A percentile compares a stretch with the other conserved stretches of the same genome.
phyloP scores from a whole-genome alignment of 2,113 vertebrate species.

The Rhynchopsitta pachyrhyncha region DNA sequence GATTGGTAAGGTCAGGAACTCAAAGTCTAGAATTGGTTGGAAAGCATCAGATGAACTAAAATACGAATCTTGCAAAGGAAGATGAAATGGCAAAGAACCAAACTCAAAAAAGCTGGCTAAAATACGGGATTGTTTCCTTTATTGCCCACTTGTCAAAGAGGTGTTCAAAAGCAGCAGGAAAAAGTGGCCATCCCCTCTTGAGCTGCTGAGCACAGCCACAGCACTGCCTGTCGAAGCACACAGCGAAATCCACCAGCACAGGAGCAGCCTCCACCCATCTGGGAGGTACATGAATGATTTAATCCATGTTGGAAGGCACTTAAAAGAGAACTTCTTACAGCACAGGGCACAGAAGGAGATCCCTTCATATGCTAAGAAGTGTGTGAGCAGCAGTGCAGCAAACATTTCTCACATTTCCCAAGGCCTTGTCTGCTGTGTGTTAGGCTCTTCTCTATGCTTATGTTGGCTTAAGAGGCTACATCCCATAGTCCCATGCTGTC shows the following conservation, averaged over 20 bases:
- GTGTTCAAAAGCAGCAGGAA: not conserved
- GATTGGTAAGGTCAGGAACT: not conserved
- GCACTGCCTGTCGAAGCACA: not conserved
- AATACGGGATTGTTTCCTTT: not conserved
- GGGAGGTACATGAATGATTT: not conserved
- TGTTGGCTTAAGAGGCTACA: not conserved
- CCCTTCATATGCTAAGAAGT: fast-evolving
- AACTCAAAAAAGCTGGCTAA: not conserved
- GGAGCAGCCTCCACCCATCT: not conserved
- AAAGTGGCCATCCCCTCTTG: not conserved
- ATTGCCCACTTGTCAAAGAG: not conserved
- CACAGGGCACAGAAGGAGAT: not conserved
- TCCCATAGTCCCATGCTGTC: not conserved
- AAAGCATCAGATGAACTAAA: not conserved
- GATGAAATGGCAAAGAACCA: not conserved
- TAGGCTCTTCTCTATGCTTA: not conserved
- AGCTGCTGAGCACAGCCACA: fast-evolving
- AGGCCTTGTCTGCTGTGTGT: not conserved
- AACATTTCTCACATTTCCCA: not conserved
- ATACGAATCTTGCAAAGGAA: not conserved
- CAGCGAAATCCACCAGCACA: not conserved
- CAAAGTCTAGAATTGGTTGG: not conserved
- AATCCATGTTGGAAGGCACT: not conserved
- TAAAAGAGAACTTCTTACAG: not conserved
- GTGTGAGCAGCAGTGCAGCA: not conserved